Evolutionary conservation across 2,888 invertebrate genomes (phyloP), one percentile per base, ranked within the genome.

Genomic region (Lasioglossum vierecki): DNA sequence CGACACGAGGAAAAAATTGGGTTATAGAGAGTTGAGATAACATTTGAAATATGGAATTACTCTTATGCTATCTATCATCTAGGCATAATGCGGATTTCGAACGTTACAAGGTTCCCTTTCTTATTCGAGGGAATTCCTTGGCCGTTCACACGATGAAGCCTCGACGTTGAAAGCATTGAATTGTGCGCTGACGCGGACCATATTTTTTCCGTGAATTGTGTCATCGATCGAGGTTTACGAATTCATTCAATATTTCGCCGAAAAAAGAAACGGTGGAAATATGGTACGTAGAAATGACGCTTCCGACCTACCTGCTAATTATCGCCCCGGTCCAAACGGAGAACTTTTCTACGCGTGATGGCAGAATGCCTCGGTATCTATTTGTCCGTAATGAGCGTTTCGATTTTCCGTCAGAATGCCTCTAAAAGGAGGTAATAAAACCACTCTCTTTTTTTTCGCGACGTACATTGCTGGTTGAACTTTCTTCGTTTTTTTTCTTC

Each of bases 321-420:
- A 86, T 86, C 83, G 78, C 60, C 30, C 57, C 73, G 66, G 66
- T 46, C 70, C 73, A 35, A 39, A 68, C 68, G 53, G 66, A 70
- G 70, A 75, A 85, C 72, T 78, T 79, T 87, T 86, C 39, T 83
- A 85, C 79, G 79, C 76, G 79, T 76, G 82, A 74, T 74, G 68
- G 46, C 79, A 78, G 85, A 79, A 86, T 80, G 81, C 46, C 75
- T 41, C 76, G 83, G 76, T 88, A 89, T 87, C 87, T 87, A 89
- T 89, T 91, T 90, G 87, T 79, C 83, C 86, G 88, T 92, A 91
- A 90, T 87, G 90, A 91, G 90, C 87, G 86, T 88, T 92, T 90
- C 91, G 89, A 91, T 92, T 91, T 92, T 91, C 90, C 88, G 87
- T 90, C 87, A 90, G 89, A 86, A 79, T 81, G 84, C 72, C 73